Conservation (phyloP, 2,113 vertebrate species). For the Dipodomys merriami region DNA sequence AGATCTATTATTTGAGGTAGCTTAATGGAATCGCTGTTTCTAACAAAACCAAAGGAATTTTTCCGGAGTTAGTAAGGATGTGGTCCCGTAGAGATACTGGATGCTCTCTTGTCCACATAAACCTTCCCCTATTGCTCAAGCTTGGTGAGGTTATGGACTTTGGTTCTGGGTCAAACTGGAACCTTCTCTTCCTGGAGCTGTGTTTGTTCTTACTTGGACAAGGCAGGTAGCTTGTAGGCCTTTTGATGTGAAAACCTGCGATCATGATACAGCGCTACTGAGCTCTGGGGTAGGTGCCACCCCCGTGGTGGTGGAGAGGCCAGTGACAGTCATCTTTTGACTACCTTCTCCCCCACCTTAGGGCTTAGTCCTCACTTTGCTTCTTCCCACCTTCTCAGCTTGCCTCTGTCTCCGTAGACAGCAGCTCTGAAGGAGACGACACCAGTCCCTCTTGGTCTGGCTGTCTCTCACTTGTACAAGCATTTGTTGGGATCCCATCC, state of each 20-base stretch:
- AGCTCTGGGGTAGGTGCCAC: no score
- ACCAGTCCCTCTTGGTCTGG: not conserved
- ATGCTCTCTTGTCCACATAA: not conserved
- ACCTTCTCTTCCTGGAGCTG: not conserved
- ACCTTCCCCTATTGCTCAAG: fast-evolving
- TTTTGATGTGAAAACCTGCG: not conserved
- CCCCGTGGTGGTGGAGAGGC: fast-evolving
- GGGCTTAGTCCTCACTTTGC: not conserved
- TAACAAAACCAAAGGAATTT: not conserved
- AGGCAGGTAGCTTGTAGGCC: not conserved
- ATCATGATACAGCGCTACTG: fast-evolving
- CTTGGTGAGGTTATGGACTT: not conserved
- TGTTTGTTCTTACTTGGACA: not conserved
- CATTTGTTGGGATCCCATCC: not conserved
- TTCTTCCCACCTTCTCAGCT: not conserved
- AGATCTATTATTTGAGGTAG: not conserved
- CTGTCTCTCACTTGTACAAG: not conserved
- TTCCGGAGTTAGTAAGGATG: not conserved
- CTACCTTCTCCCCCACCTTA: not conserved
- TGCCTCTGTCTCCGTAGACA: no score
- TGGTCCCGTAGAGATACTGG: not conserved
- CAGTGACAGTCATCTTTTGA: not conserved
- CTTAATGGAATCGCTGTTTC: not conserved
- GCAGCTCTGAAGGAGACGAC: not conserved
- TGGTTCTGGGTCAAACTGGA: not conserved